Percentiles rank a stretch among this genome's conserved stretches.
Evolutionary conservation across 2,888 invertebrate genomes (phyloP).

Genomic region (Troglohyphantes excavatus): DNA sequence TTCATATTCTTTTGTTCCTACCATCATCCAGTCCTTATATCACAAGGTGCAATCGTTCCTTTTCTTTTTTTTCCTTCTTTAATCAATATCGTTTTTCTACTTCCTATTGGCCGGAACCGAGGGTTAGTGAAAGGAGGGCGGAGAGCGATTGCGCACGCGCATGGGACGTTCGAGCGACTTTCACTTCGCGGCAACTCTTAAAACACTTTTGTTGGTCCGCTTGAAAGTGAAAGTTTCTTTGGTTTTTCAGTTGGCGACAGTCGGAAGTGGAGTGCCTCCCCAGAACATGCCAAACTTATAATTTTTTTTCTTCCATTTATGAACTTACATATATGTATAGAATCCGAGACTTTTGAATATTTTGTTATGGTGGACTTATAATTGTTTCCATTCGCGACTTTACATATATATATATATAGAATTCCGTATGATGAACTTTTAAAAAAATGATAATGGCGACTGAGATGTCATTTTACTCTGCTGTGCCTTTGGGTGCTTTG

Average conservation of each 20-base stretch:
- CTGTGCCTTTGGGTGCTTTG: conserved; percentile 6
- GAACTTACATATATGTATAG: background rate
- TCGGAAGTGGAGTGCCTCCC: background rate
- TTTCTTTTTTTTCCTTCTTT: background rate
- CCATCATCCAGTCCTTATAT: background rate
- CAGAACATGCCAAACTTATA: background rate
- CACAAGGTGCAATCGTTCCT: background rate
- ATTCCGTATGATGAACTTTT: background rate
- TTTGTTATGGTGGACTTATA: background rate
- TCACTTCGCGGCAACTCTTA: conserved; percentile 64
- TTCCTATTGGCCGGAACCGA: conserved; percentile 31
- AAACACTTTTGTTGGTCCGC: conserved; percentile 37
- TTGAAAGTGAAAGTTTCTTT: conserved; percentile 62
- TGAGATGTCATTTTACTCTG: conserved; percentile 41
- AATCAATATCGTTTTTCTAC: background rate
- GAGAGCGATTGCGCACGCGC: conserved; percentile 42
- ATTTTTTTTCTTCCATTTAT: background rate
- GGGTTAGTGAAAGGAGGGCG: conserved; percentile 62
- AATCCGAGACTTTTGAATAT: background rate
- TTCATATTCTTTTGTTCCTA: background rate
- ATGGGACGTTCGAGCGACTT: conserved; percentile 4
- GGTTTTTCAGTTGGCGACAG: conserved; percentile 21
- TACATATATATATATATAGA: too few species aligned
- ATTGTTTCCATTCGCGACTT: too few species aligned
- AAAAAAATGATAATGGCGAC: conserved; percentile 12